A percentile compares a stretch with the other conserved stretches of the same genome.
Evolutionary conservation across 2,797 vertebrate species (phyloP).

Genomic region (Darevskia nairensis): DNA sequence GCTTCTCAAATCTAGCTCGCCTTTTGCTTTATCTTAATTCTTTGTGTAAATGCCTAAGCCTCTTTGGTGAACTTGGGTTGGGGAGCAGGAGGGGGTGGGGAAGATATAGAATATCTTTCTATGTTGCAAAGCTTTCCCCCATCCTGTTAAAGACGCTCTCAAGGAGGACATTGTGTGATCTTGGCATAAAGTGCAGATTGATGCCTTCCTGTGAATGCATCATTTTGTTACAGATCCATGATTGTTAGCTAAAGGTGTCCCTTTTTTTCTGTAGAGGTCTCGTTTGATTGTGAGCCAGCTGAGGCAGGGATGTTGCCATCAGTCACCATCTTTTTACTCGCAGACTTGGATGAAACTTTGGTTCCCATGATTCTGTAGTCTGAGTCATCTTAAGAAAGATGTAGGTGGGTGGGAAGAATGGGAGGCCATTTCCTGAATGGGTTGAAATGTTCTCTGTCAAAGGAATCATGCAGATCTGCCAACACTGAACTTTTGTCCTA

Average conservation of each 20-base stretch:
- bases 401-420: constrained; percentile 25
- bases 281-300: constrained; percentile 73
- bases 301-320: constrained; percentile 37
- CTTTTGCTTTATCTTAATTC: constrained; percentile 54
- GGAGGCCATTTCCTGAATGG: constrained; percentile 54
- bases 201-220: constrained; percentile 74
- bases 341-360: constrained; percentile 35
- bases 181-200: constrained; percentile 72
- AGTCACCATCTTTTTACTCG: constrained; percentile 57
- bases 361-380: constrained; percentile 72
- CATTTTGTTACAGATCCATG: constrained; percentile 65
- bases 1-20: constrained; percentile 53
- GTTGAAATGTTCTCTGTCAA: constrained; percentile 60
- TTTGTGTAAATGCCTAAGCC: constrained; percentile 52
- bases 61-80: constrained; percentile 54
- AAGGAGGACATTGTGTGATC: constrained; percentile 72
- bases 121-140: constrained; percentile 65
- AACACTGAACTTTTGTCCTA: constrained; percentile 31
- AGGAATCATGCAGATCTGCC: constrained; percentile 57
- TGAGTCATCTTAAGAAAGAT: constrained; percentile 47
- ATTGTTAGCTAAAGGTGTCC: constrained; percentile 71
- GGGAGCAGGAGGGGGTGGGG: constrained; percentile 14
- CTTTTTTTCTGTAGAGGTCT: constrained; percentile 53
- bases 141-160: constrained; percentile 63
- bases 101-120: constrained; percentile 60